Evolutionary conservation across 2,797 vertebrate species (phyloP).

Genomic region (Oreochromis grahami): DNA sequence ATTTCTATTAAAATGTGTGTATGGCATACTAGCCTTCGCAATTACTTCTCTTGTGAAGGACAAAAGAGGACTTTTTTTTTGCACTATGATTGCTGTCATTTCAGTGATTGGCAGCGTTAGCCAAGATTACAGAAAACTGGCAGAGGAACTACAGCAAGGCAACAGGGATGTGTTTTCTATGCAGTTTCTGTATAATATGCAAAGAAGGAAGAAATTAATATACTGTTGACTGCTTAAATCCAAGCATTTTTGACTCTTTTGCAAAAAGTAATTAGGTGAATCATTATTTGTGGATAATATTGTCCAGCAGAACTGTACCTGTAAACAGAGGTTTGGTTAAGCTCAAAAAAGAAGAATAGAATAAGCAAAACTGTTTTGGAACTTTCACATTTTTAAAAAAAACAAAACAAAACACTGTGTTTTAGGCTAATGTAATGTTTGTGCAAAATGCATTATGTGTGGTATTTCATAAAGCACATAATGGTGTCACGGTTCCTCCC

Average conservation of each 20-base stretch:
- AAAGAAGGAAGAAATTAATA: neutral
- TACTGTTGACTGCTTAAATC: neutral
- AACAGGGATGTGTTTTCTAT: neutral
- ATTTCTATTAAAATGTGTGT: neutral
- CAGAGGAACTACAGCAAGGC: neutral
- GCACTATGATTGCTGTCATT: neutral
- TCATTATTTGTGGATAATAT: fast-evolving
- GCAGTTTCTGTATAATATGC: neutral
- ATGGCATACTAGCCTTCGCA: neutral
- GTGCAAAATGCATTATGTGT: neutral
- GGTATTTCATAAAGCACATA: neutral
- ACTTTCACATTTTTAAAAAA: neutral
- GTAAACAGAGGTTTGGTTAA: neutral
- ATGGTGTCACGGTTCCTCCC: neutral
- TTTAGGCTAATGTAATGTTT: neutral
- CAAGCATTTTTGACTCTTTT: neutral
- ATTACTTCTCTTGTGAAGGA: neutral
- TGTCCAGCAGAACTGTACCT: neutral
- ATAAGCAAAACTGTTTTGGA: neutral
- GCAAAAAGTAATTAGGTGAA: neutral
- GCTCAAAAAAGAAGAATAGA: neutral
- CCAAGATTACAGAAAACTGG: neutral
- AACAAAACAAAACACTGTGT: neutral
- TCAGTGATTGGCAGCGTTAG: neutral
- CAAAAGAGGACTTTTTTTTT: neutral